phyloP scores from a whole-genome alignment of 2,113 vertebrate genomes.

The Todiramphus chloris region DNA sequence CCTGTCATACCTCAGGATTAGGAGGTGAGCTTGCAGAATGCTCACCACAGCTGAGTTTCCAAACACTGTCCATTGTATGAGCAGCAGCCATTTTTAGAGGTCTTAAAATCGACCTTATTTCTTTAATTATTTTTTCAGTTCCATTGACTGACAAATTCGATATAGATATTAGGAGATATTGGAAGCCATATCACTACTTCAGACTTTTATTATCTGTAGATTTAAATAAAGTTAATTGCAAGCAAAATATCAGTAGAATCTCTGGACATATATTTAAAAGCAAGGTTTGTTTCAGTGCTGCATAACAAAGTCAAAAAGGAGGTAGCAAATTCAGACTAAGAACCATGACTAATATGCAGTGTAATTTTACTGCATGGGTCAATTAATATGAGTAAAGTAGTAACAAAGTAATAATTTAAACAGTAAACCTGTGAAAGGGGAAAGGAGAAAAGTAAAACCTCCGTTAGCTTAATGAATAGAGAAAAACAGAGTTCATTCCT shows the following conservation, averaged over 20 bases:
- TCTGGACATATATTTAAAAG: background rate
- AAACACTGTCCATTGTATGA: background rate
- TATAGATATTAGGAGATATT: background rate
- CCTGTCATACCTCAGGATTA: background rate
- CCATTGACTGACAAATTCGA: background rate
- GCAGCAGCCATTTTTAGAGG: background rate
- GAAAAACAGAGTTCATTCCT: constrained; percentile 30
- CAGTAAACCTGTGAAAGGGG: constrained; percentile 11
- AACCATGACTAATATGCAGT: background rate
- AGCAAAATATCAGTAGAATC: background rate
- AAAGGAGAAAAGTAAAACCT: constrained; percentile 32
- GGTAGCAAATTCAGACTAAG: background rate
- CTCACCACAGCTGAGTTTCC: background rate
- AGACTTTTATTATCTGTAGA: background rate
- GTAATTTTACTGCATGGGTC: constrained; percentile 59
- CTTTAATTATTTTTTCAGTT: background rate
- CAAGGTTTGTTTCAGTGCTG: background rate
- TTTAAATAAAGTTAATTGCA: background rate
- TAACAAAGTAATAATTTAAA: constrained; percentile 55
- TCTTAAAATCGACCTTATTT: background rate
- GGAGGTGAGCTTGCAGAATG: background rate
- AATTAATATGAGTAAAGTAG: constrained; percentile 49
- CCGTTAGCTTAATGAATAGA: constrained; percentile 24
- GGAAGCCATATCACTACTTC: background rate
- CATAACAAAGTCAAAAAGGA: background rate